Percentiles rank a stretch among this genome's conserved stretches.
Evolutionary conservation across 2,888 invertebrate species (phyloP).

Genomic region (Epistrophe eligans): DNA sequence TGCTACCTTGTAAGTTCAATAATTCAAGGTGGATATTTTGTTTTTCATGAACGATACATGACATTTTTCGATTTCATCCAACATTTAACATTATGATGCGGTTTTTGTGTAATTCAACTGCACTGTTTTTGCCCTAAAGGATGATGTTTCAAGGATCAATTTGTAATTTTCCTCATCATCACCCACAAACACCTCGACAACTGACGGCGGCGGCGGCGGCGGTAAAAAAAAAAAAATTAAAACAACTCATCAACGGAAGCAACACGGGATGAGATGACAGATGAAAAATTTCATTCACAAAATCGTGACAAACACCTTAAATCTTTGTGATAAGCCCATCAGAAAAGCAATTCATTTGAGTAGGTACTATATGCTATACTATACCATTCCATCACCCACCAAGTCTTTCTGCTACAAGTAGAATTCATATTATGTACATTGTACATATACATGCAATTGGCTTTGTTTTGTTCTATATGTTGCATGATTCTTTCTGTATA

Average conservation of each 20-base stretch:
- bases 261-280: constrained; percentile 25
- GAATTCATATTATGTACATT: constrained; percentile 60
- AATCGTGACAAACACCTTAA: constrained; percentile 76
- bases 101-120: not conserved
- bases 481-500: constrained; percentile 25
- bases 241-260: constrained; percentile 23
- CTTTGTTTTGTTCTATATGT: constrained; percentile 66
- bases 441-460: constrained; percentile 44
- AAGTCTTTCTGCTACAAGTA: constrained; percentile 38
- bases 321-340: constrained; percentile 70
- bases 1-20: too few relatives aligned
- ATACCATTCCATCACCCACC: not conserved
- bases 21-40: too few relatives aligned
- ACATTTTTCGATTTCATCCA: not conserved
- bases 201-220: not conserved
- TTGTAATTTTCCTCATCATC: constrained; percentile 33
- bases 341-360: constrained; percentile 73
- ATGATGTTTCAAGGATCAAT: constrained; percentile 54
- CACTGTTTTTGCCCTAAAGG: constrained; percentile 41
- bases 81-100: not conserved
- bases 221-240: not conserved
- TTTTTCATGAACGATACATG: too few relatives aligned
- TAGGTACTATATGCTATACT: constrained; percentile 49
- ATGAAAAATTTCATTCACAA: constrained; percentile 72
- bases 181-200: constrained; percentile 12